These are phyloP conservation scores for Allobates femoralis DNA, from an alignment of 2,797 vertebrate genomes.

Conservation along the genomic window DNA sequence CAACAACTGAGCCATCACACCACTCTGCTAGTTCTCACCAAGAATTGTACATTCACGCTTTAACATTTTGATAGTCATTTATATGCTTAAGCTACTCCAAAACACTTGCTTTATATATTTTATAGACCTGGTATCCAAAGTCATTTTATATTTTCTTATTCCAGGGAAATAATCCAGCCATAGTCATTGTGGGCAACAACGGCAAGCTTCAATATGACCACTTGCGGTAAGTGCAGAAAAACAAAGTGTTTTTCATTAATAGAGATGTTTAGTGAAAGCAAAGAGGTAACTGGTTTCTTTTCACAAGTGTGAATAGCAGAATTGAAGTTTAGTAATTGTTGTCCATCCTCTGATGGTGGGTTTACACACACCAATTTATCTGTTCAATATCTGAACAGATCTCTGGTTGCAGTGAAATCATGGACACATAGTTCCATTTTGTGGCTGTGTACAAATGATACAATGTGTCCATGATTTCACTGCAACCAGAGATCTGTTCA, in stretches of 20 bases:
- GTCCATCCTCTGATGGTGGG: too few relatives aligned
- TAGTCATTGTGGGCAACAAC: conserved; percentile 63
- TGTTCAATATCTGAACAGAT: too few relatives aligned
- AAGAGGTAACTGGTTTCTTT: not conserved
- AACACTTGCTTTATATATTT: not conserved
- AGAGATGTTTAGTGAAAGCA: not conserved
- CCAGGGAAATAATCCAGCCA: conserved; percentile 65
- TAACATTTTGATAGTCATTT: not conserved
- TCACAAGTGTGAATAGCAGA: not conserved
- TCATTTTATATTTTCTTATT: not conserved
- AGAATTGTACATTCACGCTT: not conserved
- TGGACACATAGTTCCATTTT: too few relatives aligned
- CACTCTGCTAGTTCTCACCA: not conserved
- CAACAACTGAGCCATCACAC: not conserved
- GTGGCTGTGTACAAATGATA: too few relatives aligned
- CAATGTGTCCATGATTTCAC: too few relatives aligned
- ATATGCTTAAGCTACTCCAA: not conserved
- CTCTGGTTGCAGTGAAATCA: too few relatives aligned
- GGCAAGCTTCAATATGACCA: conserved; percentile 43
- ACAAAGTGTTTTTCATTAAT: not conserved
- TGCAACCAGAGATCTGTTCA: too few relatives aligned
- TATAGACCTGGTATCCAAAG: not conserved
- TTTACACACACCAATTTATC: too few relatives aligned
- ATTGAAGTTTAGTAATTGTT: not conserved
- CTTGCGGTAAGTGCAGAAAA: conserved; percentile 61